These are phyloP conservation scores for Eurystomus gularis DNA, from an alignment of 2,113 vertebrate species.

Conservation along the genomic window DNA sequence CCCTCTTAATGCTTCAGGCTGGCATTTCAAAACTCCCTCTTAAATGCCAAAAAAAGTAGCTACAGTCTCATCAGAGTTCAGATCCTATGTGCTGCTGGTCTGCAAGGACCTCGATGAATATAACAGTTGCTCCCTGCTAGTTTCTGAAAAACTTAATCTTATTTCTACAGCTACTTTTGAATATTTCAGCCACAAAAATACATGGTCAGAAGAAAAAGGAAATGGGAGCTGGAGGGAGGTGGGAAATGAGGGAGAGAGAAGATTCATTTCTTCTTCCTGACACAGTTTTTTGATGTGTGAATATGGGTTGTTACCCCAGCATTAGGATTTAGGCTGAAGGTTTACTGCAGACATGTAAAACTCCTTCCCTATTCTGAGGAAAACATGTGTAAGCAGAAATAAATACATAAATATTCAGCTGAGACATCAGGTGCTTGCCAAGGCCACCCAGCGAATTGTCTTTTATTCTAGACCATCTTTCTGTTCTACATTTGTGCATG, in stretches of 20 bases:
- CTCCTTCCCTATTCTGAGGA: neutral
- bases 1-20: neutral
- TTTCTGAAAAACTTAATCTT: neutral
- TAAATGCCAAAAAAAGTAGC: neutral
- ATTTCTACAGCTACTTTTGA: neutral
- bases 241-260: neutral
- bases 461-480: neutral
- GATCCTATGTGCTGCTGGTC: neutral
- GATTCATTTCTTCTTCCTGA: neutral
- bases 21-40: neutral
- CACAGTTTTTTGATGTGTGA: neutral
- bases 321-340: neutral
- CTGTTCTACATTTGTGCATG: neutral
- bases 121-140: neutral
- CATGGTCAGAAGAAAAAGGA: neutral
- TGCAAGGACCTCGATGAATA: neutral
- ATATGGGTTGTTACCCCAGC: neutral
- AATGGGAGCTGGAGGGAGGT: neutral
- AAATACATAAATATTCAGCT: neutral
- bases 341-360: neutral
- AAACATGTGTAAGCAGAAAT: neutral
- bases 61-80: neutral
- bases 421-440: neutral
- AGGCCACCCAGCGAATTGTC: slow-evolving; percentile 32
- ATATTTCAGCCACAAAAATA: neutral